Percentiles rank a stretch among this genome's conserved stretches.
Conservation (phyloP, 2,888 invertebrate genomes). For the Rhorus exstirpatorius region DNA sequence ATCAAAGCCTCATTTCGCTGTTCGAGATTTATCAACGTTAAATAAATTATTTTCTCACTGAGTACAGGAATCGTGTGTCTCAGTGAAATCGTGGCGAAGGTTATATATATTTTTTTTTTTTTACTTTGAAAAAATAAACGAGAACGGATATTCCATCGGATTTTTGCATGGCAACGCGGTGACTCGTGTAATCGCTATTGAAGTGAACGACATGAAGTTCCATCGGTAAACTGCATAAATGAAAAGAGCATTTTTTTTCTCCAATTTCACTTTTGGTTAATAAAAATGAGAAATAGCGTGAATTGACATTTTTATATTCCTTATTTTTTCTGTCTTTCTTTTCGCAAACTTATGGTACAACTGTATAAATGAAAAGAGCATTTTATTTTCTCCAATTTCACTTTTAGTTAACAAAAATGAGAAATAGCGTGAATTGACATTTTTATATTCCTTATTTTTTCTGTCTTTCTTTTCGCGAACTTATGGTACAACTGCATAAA, state of each 20-base stretch:
- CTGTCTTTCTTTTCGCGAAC: slow-evolving; percentile 1
- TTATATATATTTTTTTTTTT: too few relatives aligned
- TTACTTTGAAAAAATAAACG: slow-evolving; percentile 89
- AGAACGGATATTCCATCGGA: slow-evolving; percentile 88
- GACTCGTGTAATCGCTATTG: slow-evolving; percentile 88
- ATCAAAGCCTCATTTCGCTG: too few relatives aligned
- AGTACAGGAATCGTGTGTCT: too few relatives aligned
- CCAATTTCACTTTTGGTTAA: too few relatives aligned
- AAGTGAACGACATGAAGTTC: slow-evolving; percentile 90
- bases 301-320: background rate
- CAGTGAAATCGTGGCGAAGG: too few relatives aligned
- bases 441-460: slow-evolving; percentile 1
- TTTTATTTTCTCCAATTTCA: too few relatives aligned
- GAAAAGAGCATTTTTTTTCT: slow-evolving; percentile 9
- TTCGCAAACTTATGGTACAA: background rate
- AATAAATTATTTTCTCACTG: too few relatives aligned
- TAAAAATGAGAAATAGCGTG: too few relatives aligned
- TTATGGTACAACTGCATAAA: slow-evolving; percentile 68
- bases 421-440: too few relatives aligned
- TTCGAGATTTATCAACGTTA: too few relatives aligned
- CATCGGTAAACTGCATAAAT: slow-evolving; percentile 86
- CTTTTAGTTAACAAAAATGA: too few relatives aligned
- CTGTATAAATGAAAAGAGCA: slow-evolving; percentile 69
- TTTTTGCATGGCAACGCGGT: slow-evolving; percentile 88
- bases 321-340: slow-evolving; percentile 14